Conservation (phyloP, 2,113 vertebrate species). For the Etheostoma cragini region DNA sequence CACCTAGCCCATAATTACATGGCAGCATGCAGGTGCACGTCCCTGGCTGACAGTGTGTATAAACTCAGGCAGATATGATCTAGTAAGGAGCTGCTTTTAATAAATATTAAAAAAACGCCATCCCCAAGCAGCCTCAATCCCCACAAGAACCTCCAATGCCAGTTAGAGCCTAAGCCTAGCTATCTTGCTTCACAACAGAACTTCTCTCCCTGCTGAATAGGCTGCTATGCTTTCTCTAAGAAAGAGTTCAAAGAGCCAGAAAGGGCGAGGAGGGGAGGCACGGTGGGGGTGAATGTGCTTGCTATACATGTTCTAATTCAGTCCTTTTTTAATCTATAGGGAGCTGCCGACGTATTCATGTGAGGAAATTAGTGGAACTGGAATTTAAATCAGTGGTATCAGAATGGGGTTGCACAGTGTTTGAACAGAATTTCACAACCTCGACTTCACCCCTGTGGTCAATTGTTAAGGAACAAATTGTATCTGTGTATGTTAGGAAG, state of each 20-base stretch:
- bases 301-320: constrained; percentile 73
- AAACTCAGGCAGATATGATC: constrained; percentile 81
- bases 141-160: constrained; percentile 77
- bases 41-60: constrained; percentile 76
- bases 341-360: constrained; percentile 57
- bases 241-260: constrained; percentile 80
- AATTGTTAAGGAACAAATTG: constrained; percentile 69
- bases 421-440: constrained; percentile 71
- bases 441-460: constrained; percentile 62
- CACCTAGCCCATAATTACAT: constrained; percentile 75
- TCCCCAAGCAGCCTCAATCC: constrained; percentile 82
- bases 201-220: constrained; percentile 78
- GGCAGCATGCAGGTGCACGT: constrained; percentile 74
- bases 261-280: constrained; percentile 50
- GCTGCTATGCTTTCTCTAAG: constrained; percentile 67
- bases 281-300: constrained; percentile 62
- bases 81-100: constrained; percentile 81
- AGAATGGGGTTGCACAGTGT: constrained; percentile 62
- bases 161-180: constrained; percentile 69
- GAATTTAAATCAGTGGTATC: constrained; percentile 76
- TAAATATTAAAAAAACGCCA: constrained; percentile 85
- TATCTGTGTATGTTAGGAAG: constrained; percentile 38
- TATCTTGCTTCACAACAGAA: constrained; percentile 73
- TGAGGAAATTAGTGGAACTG: constrained; percentile 74
- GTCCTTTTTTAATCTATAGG: constrained; percentile 75